These are phyloP conservation scores for Larimichthys crocea DNA, from an alignment of 2,113 vertebrate species.

Conservation along the genomic window DNA sequence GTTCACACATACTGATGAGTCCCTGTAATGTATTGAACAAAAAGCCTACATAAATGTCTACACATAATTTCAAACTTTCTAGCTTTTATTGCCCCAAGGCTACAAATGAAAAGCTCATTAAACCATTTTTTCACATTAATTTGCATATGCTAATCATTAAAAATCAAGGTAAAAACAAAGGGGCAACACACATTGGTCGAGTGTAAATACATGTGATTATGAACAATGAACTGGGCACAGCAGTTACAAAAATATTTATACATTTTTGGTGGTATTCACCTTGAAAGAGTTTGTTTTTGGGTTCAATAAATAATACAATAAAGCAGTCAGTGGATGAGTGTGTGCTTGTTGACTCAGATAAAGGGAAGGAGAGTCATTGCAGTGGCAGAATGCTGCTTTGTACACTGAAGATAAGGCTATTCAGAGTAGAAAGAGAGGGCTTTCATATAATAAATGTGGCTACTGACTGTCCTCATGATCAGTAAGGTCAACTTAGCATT, in stretches of 20 bases:
- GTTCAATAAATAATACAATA: slow-evolving; percentile 66
- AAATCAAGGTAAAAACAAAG: slow-evolving; percentile 11
- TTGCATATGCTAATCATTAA: slow-evolving; percentile 1
- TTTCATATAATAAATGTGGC: slow-evolving; percentile 49
- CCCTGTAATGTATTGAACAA: neutral
- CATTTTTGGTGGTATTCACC: slow-evolving; percentile 42
- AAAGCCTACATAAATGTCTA: neutral
- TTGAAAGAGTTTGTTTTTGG: slow-evolving; percentile 49
- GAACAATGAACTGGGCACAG: slow-evolving; percentile 1
- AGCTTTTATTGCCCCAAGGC: neutral
- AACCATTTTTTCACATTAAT: slow-evolving; percentile 10
- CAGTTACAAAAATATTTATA: neutral
- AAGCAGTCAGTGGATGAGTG: slow-evolving; percentile 27
- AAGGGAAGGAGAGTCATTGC: slow-evolving; percentile 51
- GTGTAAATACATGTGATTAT: neutral
- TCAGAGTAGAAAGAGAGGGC: slow-evolving; percentile 39
- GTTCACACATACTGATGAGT: slow-evolving; percentile 23
- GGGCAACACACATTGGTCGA: neutral
- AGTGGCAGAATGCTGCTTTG: slow-evolving; percentile 61
- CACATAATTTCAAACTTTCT: neutral
- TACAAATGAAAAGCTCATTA: slow-evolving; percentile 18
- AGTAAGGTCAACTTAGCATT: slow-evolving; percentile 35
- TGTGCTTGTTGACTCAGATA: slow-evolving; percentile 53
- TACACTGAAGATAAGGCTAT: slow-evolving; percentile 61
- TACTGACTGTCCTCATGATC: slow-evolving; percentile 16